Base-by-base conservation (phyloP, 2,888 invertebrate genomes). In the Dryadula phaetusa region DNA sequence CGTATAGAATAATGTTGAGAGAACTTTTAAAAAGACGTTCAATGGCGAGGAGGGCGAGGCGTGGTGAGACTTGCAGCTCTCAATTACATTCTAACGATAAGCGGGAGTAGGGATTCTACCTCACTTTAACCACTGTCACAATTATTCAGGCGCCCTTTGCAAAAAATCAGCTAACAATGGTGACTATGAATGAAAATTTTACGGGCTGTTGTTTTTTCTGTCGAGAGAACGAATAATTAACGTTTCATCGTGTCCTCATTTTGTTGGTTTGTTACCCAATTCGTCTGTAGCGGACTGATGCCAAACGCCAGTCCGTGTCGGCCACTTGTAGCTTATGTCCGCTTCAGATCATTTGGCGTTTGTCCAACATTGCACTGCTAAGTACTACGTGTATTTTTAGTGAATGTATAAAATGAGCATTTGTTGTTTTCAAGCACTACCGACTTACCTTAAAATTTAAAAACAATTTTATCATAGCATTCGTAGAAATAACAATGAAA, bases 321-420 rank as follows among this genome's bases (percentile, higher is more conserved):
- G 87, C 87, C 88, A 90, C 90, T 91, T 90, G 91, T 90, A 84
- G 90, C 87, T 79, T 76, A 80, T 78, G 79, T 76, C 78, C 75
- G 74, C 68, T 74, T 76, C 72, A 70, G 67, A 71, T 79, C 79
- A 79, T 79, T 85, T 92, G 91, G 90, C 90, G 78, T 53, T 56
- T 73, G 69, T 76, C 91, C 90, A 90, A 84, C 76, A 75, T 77
- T 62, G 63, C 64, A 58, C 64, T 40, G 52, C 49, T 64, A 52
- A 69, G 62, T 68, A 34, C 40, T 28, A 64, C 28, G 49, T 44
- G 66, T 53, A 66, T 64, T 69, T 69, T 62, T 65, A 65, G 64
- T 52, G 56, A 32, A 44, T 44, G 3, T 53, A 63, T 53, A 32
- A 40, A 56, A 46, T 25, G 47, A 32, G 20, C 20, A 44, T 42